Base-by-base conservation (phyloP, 2,888 invertebrate species). In the Nephrocerus scutellatus region DNA sequence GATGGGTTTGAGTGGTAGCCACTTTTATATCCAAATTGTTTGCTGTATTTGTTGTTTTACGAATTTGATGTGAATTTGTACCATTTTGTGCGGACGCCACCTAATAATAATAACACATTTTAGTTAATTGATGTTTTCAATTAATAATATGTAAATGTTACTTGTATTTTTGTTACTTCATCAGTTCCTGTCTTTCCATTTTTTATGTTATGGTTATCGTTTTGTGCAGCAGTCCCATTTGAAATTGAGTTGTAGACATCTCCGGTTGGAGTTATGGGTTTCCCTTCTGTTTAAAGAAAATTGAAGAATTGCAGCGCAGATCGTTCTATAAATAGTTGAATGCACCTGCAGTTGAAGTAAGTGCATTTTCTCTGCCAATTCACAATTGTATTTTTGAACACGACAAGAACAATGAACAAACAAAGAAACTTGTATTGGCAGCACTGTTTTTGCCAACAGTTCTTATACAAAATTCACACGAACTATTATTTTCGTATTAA, bases 241-340 rank as follows among this genome's bases (percentile, higher is more conserved):
- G 50, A 48, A 50, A 56, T 54, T 43, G 47, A 46, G 39, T 51
- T 46, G 44, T 46, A 48, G 30, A 36, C 44, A 54, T 68, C 67
- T 49, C 68, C 63, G 47, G 68, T 68, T 44, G 68, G 68, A 50
- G 68, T 69, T 41, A 69, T 69, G 45, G 69, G 66, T 48, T 68
- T 68, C 37, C 68, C 68, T 53, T 68, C 69, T 69, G 22, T 5
- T 29, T n/a, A n/a, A n/a, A n/a, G n/a, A n/a, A n/a, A n/a, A n/a
- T n/a, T n/a, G n/a, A n/a, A n/a, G n/a, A n/a, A n/a, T n/a, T n/a
- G n/a, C n/a, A n/a, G n/a, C n/a, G n/a, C n/a, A n/a, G n/a, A n/a
- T n/a, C n/a, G n/a, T n/a, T n/a, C n/a, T n/a, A n/a, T n/a, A n/a
- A n/a, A n/a, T n/a, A n/a, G n/a, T n/a, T n/a, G n/a, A n/a, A n/a